phyloP scores from a whole-genome alignment of 2,797 vertebrate species.

The Sebastes goodei region DNA sequence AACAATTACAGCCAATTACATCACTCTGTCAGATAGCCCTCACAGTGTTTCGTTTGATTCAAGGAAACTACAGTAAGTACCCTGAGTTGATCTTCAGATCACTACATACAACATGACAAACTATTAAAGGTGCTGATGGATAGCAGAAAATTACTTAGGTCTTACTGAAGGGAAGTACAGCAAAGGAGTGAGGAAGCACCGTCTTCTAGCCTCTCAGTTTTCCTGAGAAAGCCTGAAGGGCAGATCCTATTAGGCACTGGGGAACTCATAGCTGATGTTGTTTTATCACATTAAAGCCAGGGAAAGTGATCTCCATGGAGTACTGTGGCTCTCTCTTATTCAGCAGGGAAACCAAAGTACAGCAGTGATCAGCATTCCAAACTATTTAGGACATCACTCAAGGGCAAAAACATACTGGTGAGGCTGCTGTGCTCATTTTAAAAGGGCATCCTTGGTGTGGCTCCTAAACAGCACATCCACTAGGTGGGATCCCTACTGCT shows the following conservation, averaged over 20 bases:
- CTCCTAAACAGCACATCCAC: background rate
- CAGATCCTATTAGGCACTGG: constrained; percentile 53
- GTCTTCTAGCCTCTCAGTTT: constrained; percentile 29
- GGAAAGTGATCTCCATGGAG: constrained; percentile 39
- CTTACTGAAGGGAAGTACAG: constrained; percentile 21
- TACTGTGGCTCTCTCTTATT: constrained; percentile 18
- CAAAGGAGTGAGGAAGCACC: background rate
- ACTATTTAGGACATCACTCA: background rate
- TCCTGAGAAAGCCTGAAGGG: constrained; percentile 46
- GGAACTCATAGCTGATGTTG: constrained; percentile 39
- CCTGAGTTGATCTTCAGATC: constrained; percentile 37
- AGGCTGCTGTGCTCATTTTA: background rate
- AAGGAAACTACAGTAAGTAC: constrained; percentile 14
- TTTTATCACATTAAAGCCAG: constrained; percentile 52
- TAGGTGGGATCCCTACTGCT: background rate
- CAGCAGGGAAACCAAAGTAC: constrained; percentile 27
- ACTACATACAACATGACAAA: constrained; percentile 43
- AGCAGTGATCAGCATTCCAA: constrained; percentile 13
- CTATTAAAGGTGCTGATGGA: constrained; percentile 46
- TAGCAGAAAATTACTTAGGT: constrained; percentile 28
- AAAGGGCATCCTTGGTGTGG: background rate
- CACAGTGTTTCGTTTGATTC: constrained; percentile 9
- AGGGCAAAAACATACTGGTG: background rate
- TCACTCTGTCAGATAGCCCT: constrained; percentile 36
- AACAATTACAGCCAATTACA: constrained; percentile 57